Conservation (phyloP, 2,797 vertebrate species). For the Pseudochirops corinnae region DNA sequence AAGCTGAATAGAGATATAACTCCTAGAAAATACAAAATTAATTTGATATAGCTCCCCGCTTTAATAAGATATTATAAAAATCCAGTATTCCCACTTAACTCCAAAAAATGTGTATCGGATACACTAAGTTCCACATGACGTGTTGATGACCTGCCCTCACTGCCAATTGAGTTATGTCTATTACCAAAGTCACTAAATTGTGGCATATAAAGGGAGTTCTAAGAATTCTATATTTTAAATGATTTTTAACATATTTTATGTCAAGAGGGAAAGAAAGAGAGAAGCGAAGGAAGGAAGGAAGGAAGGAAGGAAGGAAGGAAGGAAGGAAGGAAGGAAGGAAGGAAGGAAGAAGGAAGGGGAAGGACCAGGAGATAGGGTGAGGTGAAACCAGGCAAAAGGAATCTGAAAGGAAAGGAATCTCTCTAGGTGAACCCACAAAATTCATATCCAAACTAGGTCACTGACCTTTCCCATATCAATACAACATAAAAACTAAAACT, state of each 20-base stretch:
- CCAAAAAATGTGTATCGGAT: conserved; percentile 48
- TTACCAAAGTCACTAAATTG: background rate
- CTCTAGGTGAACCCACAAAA: too few relatives aligned
- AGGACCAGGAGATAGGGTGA: background rate
- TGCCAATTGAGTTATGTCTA: background rate
- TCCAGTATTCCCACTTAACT: conserved; percentile 25
- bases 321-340: too few relatives aligned
- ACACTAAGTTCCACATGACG: conserved; percentile 47
- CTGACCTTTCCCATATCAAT: conserved; percentile 2
- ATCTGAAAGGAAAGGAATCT: too few relatives aligned
- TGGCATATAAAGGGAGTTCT: background rate
- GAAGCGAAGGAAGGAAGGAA: too few relatives aligned
- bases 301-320: too few relatives aligned
- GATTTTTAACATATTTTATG: background rate
- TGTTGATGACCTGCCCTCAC: conserved; percentile 8
- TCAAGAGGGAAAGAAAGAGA: background rate
- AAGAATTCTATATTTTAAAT: background rate
- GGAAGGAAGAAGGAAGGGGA: background rate
- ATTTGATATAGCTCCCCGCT: conserved; percentile 30
- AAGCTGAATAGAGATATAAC: conserved; percentile 9
- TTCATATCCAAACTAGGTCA: background rate
- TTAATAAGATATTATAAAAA: conserved; percentile 2
- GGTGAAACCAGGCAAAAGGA: background rate
- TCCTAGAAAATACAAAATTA: background rate
- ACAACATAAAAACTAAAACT: background rate